These are phyloP conservation scores for Aphaenogaster ashmeadi DNA, from an alignment of 1,140 invertebrate genomes.

Conservation along the genomic window DNA sequence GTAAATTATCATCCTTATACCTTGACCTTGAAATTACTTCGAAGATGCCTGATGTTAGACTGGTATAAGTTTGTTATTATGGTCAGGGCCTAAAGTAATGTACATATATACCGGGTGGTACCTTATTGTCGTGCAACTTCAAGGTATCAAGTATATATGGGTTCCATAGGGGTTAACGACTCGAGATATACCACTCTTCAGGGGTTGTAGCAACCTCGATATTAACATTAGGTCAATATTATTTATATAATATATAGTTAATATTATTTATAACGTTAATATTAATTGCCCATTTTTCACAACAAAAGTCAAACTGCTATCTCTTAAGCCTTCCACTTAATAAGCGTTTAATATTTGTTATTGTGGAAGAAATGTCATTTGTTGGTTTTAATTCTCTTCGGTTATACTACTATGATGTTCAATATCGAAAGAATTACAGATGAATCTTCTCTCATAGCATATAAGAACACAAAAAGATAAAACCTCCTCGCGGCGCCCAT, in stretches of 20 bases:
- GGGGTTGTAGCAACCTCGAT: background rate
- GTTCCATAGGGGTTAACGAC: no score
- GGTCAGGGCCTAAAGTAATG: no score
- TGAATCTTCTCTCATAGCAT: background rate
- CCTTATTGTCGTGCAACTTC: no score
- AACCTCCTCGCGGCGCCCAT: conserved; percentile 24
- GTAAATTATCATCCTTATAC: no score
- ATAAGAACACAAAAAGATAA: background rate
- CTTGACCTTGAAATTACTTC: no score
- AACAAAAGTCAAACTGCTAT: background rate
- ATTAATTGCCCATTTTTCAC: background rate
- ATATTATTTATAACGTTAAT: background rate
- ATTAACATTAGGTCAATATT: background rate
- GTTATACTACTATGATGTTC: background rate
- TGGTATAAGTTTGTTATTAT: no score
- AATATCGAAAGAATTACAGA: background rate
- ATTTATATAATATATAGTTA: background rate
- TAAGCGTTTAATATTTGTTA: background rate
- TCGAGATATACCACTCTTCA: no score
- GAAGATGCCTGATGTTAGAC: no score
- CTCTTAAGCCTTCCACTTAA: background rate
- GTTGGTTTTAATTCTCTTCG: background rate
- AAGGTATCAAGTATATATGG: no score
- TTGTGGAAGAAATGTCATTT: background rate
- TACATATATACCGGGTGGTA: no score